Conservation (phyloP, 2,113 vertebrate species). For the Cyanoliseus patagonus region DNA sequence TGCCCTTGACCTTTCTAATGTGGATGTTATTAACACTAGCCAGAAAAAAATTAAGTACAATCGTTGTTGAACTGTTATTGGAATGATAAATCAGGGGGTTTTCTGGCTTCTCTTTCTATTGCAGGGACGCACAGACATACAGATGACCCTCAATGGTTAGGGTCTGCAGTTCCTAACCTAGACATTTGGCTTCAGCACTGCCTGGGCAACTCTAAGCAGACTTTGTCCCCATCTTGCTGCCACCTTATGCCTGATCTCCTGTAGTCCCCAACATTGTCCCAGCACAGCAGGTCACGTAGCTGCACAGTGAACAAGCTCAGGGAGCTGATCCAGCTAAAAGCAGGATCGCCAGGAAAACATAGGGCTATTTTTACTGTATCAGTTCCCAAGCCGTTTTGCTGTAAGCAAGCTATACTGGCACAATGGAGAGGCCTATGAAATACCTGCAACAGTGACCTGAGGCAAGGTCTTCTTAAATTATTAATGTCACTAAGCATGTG, state of each 20-base stretch:
- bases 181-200: not conserved
- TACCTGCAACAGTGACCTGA: not conserved
- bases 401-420: not conserved
- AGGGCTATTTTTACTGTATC: not conserved
- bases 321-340: not conserved
- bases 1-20: not conserved
- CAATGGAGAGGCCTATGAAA: not conserved
- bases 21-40: not conserved
- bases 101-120: not conserved
- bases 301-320: not conserved
- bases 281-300: not conserved
- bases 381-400: not conserved
- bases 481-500: not conserved
- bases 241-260: not conserved
- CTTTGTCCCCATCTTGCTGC: not conserved
- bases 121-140: not conserved
- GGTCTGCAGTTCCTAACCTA: not conserved
- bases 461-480: not conserved
- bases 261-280: not conserved
- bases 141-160: not conserved
- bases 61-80: not conserved
- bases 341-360: not conserved
- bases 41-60: not conserved
- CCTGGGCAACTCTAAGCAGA: not conserved
- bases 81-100: rapidly evolving